phyloP scores from a whole-genome alignment of 1,140 invertebrate genomes.

The Tetragonula clypearis region DNA sequence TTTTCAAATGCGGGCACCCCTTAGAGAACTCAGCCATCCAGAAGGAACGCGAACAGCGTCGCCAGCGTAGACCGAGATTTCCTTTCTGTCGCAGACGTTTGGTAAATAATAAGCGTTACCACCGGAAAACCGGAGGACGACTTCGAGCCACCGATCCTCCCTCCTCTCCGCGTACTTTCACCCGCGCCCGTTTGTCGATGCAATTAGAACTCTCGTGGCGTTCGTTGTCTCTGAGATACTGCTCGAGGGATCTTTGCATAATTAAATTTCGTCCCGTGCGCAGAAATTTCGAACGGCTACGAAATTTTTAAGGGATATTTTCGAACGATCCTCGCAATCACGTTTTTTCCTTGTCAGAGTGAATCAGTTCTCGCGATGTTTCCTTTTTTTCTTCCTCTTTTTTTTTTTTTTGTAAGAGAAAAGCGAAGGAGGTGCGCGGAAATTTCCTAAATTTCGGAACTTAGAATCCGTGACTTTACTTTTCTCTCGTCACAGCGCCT shows the following conservation, averaged over 20 bases:
- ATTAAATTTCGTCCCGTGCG: background rate
- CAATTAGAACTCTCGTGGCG: background rate
- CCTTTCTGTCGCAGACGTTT: background rate
- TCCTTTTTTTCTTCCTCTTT: background rate
- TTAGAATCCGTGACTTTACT: background rate
- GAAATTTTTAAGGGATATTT: background rate
- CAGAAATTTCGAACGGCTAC: background rate
- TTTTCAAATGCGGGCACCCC: conserved; percentile 17
- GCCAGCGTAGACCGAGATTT: background rate
- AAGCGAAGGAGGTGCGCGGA: too few species aligned
- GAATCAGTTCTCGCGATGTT: background rate
- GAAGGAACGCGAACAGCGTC: background rate
- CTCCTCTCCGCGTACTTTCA: too few species aligned
- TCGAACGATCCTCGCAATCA: too few species aligned
- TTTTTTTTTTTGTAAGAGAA: too few species aligned
- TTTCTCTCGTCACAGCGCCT: too few species aligned
- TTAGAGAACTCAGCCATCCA: background rate
- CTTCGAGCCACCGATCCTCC: background rate
- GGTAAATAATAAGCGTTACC: conserved; percentile 19
- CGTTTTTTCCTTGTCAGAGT: background rate
- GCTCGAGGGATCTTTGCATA: background rate
- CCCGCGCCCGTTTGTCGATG: background rate
- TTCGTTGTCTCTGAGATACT: too few species aligned
- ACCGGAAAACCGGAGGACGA: too few species aligned
- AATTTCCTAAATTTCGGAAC: background rate